These are phyloP conservation scores for Chaitophorus viminalis DNA, from an alignment of 2,888 invertebrate species.

Conservation along the genomic window DNA sequence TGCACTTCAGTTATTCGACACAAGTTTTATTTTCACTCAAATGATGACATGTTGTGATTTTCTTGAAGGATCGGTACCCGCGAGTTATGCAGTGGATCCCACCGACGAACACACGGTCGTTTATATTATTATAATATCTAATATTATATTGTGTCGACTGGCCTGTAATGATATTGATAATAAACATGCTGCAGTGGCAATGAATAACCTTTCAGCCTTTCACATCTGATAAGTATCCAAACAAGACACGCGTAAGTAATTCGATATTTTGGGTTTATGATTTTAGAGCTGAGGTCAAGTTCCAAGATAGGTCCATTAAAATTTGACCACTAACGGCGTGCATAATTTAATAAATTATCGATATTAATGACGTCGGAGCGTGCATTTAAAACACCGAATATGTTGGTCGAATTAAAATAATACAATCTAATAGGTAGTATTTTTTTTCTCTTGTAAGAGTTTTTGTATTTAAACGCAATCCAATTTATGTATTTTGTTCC, in stretches of 20 bases:
- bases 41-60: not conserved
- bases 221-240: constrained; percentile 31
- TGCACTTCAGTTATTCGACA: not conserved
- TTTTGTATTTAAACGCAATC: not conserved
- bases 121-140: not conserved
- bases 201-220: constrained; percentile 48
- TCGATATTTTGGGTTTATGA: constrained; percentile 18
- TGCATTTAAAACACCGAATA: not conserved
- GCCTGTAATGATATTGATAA: not conserved
- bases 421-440: not conserved
- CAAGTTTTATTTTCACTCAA: not conserved
- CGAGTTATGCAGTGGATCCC: not conserved
- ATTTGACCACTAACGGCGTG: constrained; percentile 1
- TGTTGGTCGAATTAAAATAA: not conserved
- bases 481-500: too few relatives aligned
- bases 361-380: constrained; percentile 11
- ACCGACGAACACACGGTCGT: not conserved
- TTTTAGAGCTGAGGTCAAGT: constrained; percentile 36
- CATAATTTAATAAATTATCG: constrained; percentile 38
- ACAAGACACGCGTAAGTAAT: not conserved
- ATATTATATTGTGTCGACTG: not conserved
- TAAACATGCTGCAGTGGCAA: not conserved
- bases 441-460: not conserved
- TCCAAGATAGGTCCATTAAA: constrained; percentile 8
- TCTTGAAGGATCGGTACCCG: not conserved